Percentiles rank a stretch among this genome's conserved stretches.
Evolutionary conservation across 2,113 vertebrate genomes (phyloP).

Genomic region (Arvicanthis niloticus): DNA sequence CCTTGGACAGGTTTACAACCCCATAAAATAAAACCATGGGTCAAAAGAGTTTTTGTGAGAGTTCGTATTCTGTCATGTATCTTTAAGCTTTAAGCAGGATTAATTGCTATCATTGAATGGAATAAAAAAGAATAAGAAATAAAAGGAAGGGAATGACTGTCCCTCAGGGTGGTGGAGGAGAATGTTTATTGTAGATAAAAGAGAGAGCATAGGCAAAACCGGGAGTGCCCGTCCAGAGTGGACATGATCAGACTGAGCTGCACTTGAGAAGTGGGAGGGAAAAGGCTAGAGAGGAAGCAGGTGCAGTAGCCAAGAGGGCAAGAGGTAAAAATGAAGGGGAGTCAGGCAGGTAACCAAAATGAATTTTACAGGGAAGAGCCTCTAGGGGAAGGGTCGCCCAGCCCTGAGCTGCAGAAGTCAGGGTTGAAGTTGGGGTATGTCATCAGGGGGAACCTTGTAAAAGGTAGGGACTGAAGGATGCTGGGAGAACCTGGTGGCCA

Average conservation of each 20-base stretch:
- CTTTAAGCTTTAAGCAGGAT: background rate
- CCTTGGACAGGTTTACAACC: background rate
- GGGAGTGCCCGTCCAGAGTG: background rate
- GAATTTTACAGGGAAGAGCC: background rate
- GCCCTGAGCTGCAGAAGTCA: background rate
- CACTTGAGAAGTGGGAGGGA: background rate
- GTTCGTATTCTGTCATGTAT: no score
- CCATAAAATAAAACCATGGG: background rate
- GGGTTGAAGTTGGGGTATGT: background rate
- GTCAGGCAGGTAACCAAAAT: background rate
- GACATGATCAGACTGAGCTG: background rate
- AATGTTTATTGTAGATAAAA: background rate
- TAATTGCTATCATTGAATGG: background rate
- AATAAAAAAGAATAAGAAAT: background rate
- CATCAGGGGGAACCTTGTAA: background rate
- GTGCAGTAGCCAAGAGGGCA: background rate
- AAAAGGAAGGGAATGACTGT: background rate
- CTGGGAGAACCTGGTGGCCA: background rate
- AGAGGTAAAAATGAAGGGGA: background rate
- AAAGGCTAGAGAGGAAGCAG: background rate
- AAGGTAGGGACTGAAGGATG: background rate
- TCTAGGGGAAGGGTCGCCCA: background rate
- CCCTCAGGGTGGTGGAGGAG: background rate
- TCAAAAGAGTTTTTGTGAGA: background rate
- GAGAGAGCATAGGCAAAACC: background rate